phyloP scores from a whole-genome alignment of 2,888 invertebrate species.

The Vandiemenella viatica region DNA sequence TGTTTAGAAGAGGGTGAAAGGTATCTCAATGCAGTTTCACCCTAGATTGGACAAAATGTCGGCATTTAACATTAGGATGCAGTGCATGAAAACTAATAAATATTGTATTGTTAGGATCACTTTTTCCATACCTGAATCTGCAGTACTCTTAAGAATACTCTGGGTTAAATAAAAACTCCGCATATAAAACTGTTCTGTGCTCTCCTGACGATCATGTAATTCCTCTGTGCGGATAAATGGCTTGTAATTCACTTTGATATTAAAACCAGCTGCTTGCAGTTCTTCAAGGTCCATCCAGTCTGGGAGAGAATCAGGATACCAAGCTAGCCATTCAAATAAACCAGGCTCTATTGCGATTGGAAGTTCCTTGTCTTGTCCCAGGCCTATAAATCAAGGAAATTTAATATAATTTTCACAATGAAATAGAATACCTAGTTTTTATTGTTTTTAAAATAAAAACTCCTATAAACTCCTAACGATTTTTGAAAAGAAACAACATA shows the following conservation, averaged over 20 bases:
- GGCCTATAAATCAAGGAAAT: conserved; percentile 2
- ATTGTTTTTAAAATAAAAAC: too few relatives aligned
- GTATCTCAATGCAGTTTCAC: too few relatives aligned
- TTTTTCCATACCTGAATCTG: conserved; percentile 26
- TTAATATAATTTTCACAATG: too few relatives aligned
- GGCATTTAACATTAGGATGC: too few relatives aligned
- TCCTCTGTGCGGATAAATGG: conserved; percentile 40
- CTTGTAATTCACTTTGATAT: conserved; percentile 54
- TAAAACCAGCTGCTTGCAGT: conserved; percentile 53
- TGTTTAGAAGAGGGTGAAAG: too few relatives aligned
- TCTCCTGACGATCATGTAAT: conserved; percentile 39
- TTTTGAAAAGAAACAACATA: neutral
- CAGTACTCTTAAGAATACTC: conserved; percentile 38
- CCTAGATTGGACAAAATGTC: too few relatives aligned
- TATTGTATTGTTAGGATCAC: neutral
- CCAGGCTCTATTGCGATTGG: conserved; percentile 72
- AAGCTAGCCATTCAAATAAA: conserved; percentile 84
- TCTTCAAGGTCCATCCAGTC: conserved; percentile 65
- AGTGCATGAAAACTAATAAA: too few relatives aligned
- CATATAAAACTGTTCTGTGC: conserved; percentile 49
- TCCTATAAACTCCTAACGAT: neutral
- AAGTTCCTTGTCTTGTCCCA: conserved; percentile 7
- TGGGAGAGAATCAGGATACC: conserved; percentile 68
- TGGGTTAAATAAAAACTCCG: conserved; percentile 43
- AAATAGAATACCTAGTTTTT: too few relatives aligned